Base-by-base conservation (phyloP, 2,797 vertebrate genomes). In the Harpagifer antarcticus region DNA sequence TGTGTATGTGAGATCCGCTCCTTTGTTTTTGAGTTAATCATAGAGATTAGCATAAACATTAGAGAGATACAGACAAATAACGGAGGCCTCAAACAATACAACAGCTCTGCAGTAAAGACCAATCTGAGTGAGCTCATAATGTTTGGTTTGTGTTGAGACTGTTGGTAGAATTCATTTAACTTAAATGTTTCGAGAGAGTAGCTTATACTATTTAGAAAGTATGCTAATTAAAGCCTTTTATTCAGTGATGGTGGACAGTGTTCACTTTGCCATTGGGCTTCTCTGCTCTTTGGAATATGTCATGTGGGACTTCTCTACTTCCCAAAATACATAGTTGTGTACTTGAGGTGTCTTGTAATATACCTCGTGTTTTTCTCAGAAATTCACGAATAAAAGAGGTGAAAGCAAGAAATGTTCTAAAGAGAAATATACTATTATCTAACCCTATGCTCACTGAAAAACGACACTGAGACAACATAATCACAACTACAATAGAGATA, bases 111-210 rank as follows among this genome's bases (percentile, higher is more conserved):
- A 52, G 19, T 68, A 69, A 79, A 72, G 48, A 54, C 14, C 17
- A 65, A 16, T 61, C 20, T 67, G 10, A 45, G 3, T 4, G 48
- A 71, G 47, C 68, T 58, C 49, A 58, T 67, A 17, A 69, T 68
- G 45, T 71, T 62, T 44, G 15, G 20, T 69, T 75, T 69, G 40
- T 48, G 48, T 27, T 53, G 2, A 47, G 31, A 61, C 16, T 43
- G 5, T 16, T 6, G 0, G 12, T 57, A 2, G 7, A 23, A 5
- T 19, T 27, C 0, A 47, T 15, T 74, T 43, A 8, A 9, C 33
- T 37, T 37, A 11, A 19, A 27, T 54, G 33, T 37, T 20, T 49
- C 40, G 5, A 31, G 19, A 33, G 2, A 43, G 13, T 2, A 31
- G 14, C n/a, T 14, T 61, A 8, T 19, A 27, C 12, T 4, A 5